A percentile compares a stretch with the other conserved stretches of the same genome.
Evolutionary conservation across 2,797 vertebrate genomes (phyloP).

Genomic region (Siniperca undulata): DNA sequence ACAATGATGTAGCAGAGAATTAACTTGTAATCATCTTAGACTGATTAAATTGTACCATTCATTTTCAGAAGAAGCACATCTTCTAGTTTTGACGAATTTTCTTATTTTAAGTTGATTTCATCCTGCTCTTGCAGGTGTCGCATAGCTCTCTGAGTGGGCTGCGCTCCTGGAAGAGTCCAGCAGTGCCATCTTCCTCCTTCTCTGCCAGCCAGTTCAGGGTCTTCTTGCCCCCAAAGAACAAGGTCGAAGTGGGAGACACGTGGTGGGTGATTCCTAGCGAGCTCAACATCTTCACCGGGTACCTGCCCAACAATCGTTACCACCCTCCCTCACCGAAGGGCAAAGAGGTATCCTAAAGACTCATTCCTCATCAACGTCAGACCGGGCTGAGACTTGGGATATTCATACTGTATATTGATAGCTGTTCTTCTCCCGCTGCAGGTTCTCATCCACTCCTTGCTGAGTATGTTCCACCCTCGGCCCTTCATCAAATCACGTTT

Average conservation of each 20-base stretch:
- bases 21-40: not conserved
- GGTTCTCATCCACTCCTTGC: conserved; percentile 92
- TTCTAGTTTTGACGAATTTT: not conserved
- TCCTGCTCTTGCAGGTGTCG: conserved; percentile 86
- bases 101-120: not conserved
- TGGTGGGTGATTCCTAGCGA: conserved; percentile 98
- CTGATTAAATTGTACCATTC: not conserved
- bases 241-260: conserved; percentile 87
- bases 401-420: not conserved
- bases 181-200: conserved; percentile 82
- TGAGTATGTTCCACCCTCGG: conserved; percentile 96
- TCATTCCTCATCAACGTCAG: not conserved
- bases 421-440: conserved; percentile 60
- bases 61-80: not conserved
- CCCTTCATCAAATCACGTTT: conserved; percentile 96
- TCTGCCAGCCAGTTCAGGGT: conserved; percentile 90
- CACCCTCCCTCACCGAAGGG: conserved; percentile 94
- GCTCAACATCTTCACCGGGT: conserved; percentile 95
- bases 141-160: conserved; percentile 92
- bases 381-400: not conserved
- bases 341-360: conserved; percentile 90
- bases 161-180: conserved; percentile 91
- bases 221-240: conserved; percentile 93
- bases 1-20: not conserved
- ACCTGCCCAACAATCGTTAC: conserved; percentile 96